Evolutionary conservation across 2,113 vertebrate genomes (phyloP).

Genomic region (Lasiurus borealis): DNA sequence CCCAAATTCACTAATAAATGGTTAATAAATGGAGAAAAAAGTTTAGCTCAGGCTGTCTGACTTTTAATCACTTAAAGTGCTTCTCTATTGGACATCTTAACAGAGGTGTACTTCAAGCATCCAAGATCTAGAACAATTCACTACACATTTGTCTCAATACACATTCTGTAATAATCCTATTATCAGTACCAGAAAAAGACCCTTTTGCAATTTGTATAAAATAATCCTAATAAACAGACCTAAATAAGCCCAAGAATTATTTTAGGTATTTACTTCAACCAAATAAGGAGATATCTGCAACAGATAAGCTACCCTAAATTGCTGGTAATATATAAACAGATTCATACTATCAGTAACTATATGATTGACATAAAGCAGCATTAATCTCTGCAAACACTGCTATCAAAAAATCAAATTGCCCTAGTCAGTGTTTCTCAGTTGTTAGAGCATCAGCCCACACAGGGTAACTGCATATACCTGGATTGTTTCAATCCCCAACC

Average conservation of each 20-base stretch:
- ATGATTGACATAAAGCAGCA: constrained; percentile 4
- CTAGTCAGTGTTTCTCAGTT: no score
- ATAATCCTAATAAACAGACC: not conserved
- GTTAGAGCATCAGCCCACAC: no score
- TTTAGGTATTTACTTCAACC: constrained; percentile 20
- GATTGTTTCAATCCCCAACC: no score
- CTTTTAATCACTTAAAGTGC: not conserved
- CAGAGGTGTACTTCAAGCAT: not conserved
- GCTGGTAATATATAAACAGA: not conserved
- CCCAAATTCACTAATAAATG: not conserved
- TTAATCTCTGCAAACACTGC: constrained; percentile 43
- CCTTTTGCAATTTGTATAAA: constrained; percentile 11
- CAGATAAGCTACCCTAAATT: not conserved
- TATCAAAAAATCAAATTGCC: not conserved
- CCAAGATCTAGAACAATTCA: constrained; percentile 12
- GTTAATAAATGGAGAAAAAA: constrained; percentile 11
- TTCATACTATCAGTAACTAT: not conserved
- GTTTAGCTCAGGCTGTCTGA: not conserved
- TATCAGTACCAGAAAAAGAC: constrained; percentile 23
- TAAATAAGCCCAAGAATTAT: not conserved
- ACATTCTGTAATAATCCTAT: not conserved
- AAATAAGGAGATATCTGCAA: not conserved
- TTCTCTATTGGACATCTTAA: not conserved
- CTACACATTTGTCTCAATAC: not conserved
- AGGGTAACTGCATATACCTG: no score